Evolutionary conservation across 1,140 invertebrate species (phyloP).

Genomic region (Doryteuthis pealeii): DNA sequence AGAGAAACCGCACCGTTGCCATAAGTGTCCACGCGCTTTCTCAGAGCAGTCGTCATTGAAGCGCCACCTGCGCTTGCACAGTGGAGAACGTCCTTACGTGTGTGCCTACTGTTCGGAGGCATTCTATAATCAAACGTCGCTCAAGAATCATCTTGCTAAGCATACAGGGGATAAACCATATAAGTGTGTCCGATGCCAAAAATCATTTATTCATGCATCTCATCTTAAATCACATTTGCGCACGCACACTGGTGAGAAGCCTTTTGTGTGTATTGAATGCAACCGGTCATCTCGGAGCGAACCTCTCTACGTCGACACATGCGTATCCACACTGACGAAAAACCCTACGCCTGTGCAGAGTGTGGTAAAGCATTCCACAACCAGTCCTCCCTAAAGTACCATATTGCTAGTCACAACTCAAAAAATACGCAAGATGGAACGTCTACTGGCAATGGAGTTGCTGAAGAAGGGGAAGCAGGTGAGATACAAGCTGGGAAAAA

Average conservation of each 20-base stretch:
- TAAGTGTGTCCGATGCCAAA: slow-evolving; percentile 34
- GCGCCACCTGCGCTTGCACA: slow-evolving; percentile 81
- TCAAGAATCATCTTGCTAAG: slow-evolving; percentile 26
- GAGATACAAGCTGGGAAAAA: neutral
- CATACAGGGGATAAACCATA: slow-evolving; percentile 39
- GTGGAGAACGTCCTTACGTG: slow-evolving; percentile 84
- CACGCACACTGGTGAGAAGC: slow-evolving; percentile 85
- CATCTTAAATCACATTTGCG: slow-evolving; percentile 70
- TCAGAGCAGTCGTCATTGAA: slow-evolving; percentile 67
- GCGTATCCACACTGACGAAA: slow-evolving; percentile 17
- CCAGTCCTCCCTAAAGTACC: slow-evolving; percentile 16
- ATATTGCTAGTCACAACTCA: slow-evolving; percentile 19
- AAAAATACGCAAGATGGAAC: slow-evolving; percentile 9
- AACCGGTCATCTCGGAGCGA: slow-evolving; percentile 58
- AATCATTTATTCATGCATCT: slow-evolving; percentile 26
- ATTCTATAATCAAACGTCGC: slow-evolving; percentile 34
- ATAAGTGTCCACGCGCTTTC: slow-evolving; percentile 85
- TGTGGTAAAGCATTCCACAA: slow-evolving; percentile 19
- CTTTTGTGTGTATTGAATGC: slow-evolving; percentile 78
- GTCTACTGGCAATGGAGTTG: slow-evolving; percentile 13
- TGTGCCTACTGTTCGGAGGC: slow-evolving; percentile 82
- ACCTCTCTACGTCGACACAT: slow-evolving; percentile 25
- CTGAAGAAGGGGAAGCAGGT: neutral
- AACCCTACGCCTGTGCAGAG: slow-evolving; percentile 15
- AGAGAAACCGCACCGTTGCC: slow-evolving; percentile 52